phyloP scores from a whole-genome alignment of 2,113 vertebrate species.

The Oreochromis tanganicae region DNA sequence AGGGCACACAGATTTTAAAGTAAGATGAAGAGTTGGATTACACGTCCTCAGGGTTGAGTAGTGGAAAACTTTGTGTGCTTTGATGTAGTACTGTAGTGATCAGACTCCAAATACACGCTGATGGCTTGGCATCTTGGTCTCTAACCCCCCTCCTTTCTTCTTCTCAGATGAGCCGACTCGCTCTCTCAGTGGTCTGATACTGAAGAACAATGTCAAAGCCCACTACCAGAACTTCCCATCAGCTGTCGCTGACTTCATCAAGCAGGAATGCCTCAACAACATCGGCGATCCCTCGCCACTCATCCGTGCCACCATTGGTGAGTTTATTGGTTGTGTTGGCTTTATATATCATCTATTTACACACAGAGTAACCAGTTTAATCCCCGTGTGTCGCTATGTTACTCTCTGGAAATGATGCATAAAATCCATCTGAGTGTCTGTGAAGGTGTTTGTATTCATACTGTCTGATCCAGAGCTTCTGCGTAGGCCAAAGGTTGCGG shows the following conservation, averaged over 20 bases:
- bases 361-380: background rate
- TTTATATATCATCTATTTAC: background rate
- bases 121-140: background rate
- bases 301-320: constrained; percentile 90
- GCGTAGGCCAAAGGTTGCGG: rapidly evolving
- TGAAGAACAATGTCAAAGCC: constrained; percentile 96
- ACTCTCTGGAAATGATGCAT: constrained; percentile 54
- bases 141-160: background rate
- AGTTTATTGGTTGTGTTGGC: background rate
- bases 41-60: background rate
- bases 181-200: constrained; percentile 89
- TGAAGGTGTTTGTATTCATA: constrained; percentile 64
- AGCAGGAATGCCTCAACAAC: constrained; percentile 92
- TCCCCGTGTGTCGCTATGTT: background rate
- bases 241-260: constrained; percentile 88
- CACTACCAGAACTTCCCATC: constrained; percentile 93
- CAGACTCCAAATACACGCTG: background rate
- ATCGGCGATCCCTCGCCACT: constrained; percentile 89
- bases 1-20: background rate
- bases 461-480: constrained; percentile 60
- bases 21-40: background rate
- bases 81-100: background rate
- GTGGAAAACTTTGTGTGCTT: background rate
- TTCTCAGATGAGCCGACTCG: constrained; percentile 87
- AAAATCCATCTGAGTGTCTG: constrained; percentile 20